Evolutionary conservation across 1,140 invertebrate genomes (phyloP).

Genomic region (Vanessa tameamea): DNA sequence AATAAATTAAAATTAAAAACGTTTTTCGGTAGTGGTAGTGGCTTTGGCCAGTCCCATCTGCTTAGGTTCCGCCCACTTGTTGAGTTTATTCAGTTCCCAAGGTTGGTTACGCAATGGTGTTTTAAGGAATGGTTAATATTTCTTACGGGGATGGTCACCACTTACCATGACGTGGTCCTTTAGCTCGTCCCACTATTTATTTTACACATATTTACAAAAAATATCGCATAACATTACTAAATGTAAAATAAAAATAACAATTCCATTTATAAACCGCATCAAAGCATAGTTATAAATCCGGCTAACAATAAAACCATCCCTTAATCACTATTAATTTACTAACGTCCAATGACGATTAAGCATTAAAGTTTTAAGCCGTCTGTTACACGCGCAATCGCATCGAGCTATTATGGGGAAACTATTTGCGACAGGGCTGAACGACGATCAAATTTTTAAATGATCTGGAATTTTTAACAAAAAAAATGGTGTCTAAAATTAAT

Average conservation of each 20-base stretch:
- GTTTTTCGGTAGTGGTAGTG: too few species aligned
- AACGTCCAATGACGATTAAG: conserved; percentile 9
- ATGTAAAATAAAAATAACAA: background rate
- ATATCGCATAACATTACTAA: background rate
- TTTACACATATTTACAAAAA: too few species aligned
- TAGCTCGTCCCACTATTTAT: too few species aligned
- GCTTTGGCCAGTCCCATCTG: too few species aligned
- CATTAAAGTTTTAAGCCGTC: conserved; percentile 18
- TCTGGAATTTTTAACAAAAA: background rate
- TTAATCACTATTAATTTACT: conserved; percentile 20
- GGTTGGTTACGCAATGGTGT: too few species aligned
- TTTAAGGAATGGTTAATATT: too few species aligned
- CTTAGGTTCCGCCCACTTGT: too few species aligned
- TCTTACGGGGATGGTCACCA: too few species aligned
- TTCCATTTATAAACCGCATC: conserved; percentile 5
- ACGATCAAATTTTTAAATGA: background rate
- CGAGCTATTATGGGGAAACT: background rate
- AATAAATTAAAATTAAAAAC: too few species aligned
- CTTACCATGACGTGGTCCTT: too few species aligned
- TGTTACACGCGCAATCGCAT: conserved; percentile 4
- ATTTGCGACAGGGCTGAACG: background rate
- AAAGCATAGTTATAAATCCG: conserved; percentile 14
- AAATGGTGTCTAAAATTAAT: too few species aligned
- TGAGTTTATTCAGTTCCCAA: too few species aligned
- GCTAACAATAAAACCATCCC: conserved; percentile 15